A percentile compares a stretch with the other conserved stretches of the same genome.
Conservation (phyloP, 2,113 vertebrate genomes). For the Anguilla rostrata region DNA sequence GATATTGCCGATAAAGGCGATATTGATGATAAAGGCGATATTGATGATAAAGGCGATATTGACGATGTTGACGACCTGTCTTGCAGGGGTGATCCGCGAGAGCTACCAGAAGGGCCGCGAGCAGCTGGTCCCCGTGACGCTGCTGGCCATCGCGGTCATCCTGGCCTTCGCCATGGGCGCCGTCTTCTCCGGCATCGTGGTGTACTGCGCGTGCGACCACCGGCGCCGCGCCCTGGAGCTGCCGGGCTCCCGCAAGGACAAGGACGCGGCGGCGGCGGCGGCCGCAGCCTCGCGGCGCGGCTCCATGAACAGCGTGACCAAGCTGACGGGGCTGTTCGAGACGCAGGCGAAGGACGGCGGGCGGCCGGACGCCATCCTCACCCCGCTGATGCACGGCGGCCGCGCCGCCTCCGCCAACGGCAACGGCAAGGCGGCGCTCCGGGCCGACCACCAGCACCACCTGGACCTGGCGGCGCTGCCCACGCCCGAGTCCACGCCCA, state of each 20-base stretch:
- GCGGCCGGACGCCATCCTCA: slow-evolving; percentile 89
- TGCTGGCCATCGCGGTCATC: slow-evolving; percentile 93
- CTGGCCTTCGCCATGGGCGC: slow-evolving; percentile 96
- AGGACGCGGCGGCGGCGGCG: slow-evolving; percentile 77
- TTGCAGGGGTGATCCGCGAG: slow-evolving; percentile 96
- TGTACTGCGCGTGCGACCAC: slow-evolving; percentile 95
- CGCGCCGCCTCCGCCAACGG: slow-evolving; percentile 74
- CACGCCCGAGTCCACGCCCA: slow-evolving; percentile 93
- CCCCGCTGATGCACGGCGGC: slow-evolving; percentile 94
- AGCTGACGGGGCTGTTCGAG: slow-evolving; percentile 92
- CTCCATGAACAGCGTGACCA: slow-evolving; percentile 98
- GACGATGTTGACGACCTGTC: slow-evolving; percentile 18
- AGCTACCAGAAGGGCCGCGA: slow-evolving; percentile 94
- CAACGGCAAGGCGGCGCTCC: slow-evolving; percentile 88
- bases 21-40: too few relatives aligned
- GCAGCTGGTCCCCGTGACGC: slow-evolving; percentile 92
- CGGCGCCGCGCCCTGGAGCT: slow-evolving; percentile 82
- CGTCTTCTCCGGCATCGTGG: slow-evolving; percentile 91
- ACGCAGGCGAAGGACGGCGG: slow-evolving; percentile 86
- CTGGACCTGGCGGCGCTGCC: slow-evolving; percentile 89
- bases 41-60: too few relatives aligned
- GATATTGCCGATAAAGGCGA: too few relatives aligned
- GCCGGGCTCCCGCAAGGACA: slow-evolving; percentile 80
- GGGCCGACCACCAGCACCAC: slow-evolving; percentile 95
- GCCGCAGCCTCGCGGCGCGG: slow-evolving; percentile 79